Percentiles rank a stretch among this genome's conserved stretches.
These are phyloP conservation scores for Corythornis vintsioides DNA, from an alignment of 2,113 vertebrate genomes.

Conservation along the genomic window DNA sequence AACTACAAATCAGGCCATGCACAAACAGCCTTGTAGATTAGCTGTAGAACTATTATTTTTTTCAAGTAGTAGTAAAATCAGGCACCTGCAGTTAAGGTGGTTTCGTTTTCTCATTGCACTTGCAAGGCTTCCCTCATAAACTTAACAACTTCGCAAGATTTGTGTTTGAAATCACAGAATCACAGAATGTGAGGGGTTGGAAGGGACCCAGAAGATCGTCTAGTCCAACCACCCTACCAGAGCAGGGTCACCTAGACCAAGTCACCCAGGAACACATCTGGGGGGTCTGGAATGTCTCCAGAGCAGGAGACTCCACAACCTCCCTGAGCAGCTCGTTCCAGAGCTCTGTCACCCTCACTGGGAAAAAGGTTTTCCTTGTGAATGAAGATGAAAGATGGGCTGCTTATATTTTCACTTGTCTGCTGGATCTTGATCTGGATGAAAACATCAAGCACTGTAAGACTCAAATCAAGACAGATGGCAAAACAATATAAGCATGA, in stretches of 20 bases:
- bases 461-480: constrained; percentile 25
- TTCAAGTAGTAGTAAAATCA: not conserved
- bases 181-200: no score
- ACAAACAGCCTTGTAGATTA: constrained; percentile 13
- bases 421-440: constrained; percentile 40
- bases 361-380: no score
- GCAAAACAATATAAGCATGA: constrained; percentile 30
- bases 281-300: no score
- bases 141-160: not conserved
- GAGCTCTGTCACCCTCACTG: no score
- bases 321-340: no score
- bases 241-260: no score
- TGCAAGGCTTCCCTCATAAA: not conserved
- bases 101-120: not conserved
- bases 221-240: no score
- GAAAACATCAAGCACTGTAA: constrained; percentile 35
- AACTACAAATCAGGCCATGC: constrained; percentile 9
- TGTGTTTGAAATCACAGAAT: not conserved
- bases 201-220: no score
- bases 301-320: no score
- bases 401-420: constrained; percentile 34
- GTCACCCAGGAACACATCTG: no score
- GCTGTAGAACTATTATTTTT: not conserved
- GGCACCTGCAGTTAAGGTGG: not conserved
- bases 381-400: not conserved